Base-by-base conservation (phyloP, 2,113 vertebrate genomes). In the Leptodactylus fuscus region DNA sequence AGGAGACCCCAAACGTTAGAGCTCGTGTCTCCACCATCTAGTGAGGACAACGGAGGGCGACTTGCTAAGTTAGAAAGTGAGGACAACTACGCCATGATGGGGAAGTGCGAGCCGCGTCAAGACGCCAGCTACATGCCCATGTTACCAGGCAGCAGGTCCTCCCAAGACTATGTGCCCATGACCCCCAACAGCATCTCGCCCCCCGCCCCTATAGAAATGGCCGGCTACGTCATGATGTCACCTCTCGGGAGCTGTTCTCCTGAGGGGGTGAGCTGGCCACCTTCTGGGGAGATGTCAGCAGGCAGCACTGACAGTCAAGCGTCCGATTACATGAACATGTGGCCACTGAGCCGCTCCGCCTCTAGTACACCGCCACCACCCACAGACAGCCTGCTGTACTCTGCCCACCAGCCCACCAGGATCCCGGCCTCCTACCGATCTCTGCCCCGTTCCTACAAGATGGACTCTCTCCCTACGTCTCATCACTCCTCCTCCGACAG, bases 271-370 rank as follows among this genome's bases (percentile, higher is more conserved):
- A 91, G 87, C 16, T 89, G 82, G 1, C 22, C 27, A 18, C 69
- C 20, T 0, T 2, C 36, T n/a, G 82, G 89, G 29, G 94, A 93
- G 89, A 12, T 92, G 78, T 93, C 90, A 24, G 91, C 91, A 15
- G 89, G 93, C 41, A 95, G 92, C 18, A 90, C 90, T 16, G 94
- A 93, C 22, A 91, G 90, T 65, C 86, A 91, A 8, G 89, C 89
- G 51, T 91, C 94, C 1, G 95, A 96, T 87, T 96, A 96, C 29
- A 91, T 96, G 94, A 94, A 94, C 89, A 96, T 96, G 95, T 96
- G 94, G 36, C 94, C 95, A 36, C 92, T 94, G 76, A 94, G 91
- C 12, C 84, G 88, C 8, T 93, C 93, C 2, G 93, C 91, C 36
- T 91, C 93, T n/a, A 92, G 87, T 38, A 90, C 91, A n/a, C 93